phyloP scores from a whole-genome alignment of 2,797 vertebrate genomes.

The Gymnocypris eckloni region DNA sequence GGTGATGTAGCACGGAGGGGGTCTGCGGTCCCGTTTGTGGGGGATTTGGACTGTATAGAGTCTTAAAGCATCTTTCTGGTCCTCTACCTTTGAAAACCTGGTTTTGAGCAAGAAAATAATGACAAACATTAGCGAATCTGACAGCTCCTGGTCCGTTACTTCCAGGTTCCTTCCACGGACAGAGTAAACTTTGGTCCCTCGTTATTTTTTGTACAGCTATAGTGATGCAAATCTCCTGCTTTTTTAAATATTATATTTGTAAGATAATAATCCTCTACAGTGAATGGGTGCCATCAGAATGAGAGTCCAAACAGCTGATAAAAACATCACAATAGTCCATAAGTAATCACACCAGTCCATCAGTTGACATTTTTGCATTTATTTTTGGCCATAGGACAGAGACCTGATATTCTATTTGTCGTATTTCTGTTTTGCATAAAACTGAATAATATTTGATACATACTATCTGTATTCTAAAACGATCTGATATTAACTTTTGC shows the following conservation, averaged over 20 bases:
- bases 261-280: not conserved
- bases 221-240: not conserved
- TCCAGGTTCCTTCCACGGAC: not conserved
- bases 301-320: not conserved
- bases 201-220: not conserved
- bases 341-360: not conserved
- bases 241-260: not conserved
- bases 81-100: slow-evolving; percentile 90
- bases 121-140: not conserved
- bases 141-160: not conserved
- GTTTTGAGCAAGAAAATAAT: not conserved
- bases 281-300: not conserved
- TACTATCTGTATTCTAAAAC: too few species aligned
- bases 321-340: not conserved
- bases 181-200: not conserved
- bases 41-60: slow-evolving; percentile 97
- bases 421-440: too few species aligned
- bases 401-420: too few species aligned
- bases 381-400: too few species aligned
- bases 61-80: slow-evolving; percentile 81
- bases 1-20: slow-evolving; percentile 90
- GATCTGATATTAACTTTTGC: too few species aligned
- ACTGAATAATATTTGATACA: too few species aligned
- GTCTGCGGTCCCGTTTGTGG: slow-evolving; percentile 89
- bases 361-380: too few species aligned